These are phyloP conservation scores for Eriocheir sinensis DNA, from an alignment of 1,140 invertebrate genomes.

Conservation along the genomic window DNA sequence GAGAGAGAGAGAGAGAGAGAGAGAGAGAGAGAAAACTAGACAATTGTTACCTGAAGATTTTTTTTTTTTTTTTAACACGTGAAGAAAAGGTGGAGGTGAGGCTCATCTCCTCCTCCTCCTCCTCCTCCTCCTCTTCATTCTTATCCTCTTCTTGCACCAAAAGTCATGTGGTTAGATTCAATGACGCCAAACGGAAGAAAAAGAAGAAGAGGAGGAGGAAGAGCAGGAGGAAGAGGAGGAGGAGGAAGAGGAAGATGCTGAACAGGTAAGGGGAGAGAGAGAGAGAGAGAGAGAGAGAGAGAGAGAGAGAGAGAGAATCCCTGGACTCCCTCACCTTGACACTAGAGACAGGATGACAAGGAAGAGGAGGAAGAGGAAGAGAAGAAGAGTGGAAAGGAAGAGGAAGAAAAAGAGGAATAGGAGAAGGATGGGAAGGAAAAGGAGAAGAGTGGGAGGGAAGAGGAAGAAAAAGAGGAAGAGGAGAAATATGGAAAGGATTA, in stretches of 20 bases:
- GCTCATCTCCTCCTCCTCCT: not conserved
- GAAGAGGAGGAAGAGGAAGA: not conserved
- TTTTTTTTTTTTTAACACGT: not conserved
- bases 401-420: not conserved
- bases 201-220: not conserved
- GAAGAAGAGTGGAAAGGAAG: not conserved
- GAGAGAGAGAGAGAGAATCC: not conserved
- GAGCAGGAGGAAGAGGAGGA: not conserved
- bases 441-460: not conserved
- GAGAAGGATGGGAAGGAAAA: not conserved
- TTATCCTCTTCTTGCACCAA: not conserved
- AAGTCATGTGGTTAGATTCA: conserved; percentile 20
- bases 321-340: not conserved
- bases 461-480: no score
- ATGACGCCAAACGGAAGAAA: not conserved
- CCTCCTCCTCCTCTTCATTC: not conserved
- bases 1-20: not conserved
- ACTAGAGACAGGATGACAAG: not conserved
- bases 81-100: conserved; percentile 2
- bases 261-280: not conserved
- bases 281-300: conserved; percentile 43
- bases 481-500: no score
- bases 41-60: not conserved
- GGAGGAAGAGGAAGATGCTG: not conserved
- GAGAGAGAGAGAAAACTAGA: not conserved